These are phyloP conservation scores for Lacanobia oleracea DNA, from an alignment of 2,888 invertebrate species.

Conservation along the genomic window DNA sequence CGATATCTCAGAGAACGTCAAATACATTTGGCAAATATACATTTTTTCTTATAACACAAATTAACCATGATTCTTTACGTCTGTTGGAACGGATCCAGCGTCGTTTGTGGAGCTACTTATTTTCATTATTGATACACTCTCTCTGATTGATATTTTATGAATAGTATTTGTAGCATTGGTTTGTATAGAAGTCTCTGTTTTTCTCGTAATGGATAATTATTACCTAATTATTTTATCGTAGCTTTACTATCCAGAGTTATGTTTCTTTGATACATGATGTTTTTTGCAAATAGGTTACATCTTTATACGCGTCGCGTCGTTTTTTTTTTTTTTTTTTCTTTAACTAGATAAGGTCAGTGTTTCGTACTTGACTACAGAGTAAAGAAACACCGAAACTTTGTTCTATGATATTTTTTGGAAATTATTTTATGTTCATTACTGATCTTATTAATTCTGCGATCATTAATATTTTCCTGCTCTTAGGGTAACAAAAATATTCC, in stretches of 20 bases:
- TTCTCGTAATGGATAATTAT: neutral
- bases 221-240: neutral
- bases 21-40: conserved; percentile 73
- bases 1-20: conserved; percentile 34
- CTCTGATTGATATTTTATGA: conserved; percentile 74
- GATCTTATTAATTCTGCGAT: neutral
- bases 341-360: too few relatives aligned
- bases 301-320: too few relatives aligned
- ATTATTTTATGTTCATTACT: too few relatives aligned
- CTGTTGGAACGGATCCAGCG: conserved; percentile 79
- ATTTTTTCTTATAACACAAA: conserved; percentile 73
- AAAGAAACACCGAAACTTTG: too few relatives aligned
- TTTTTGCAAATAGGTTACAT: too few relatives aligned
- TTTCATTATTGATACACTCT: conserved; percentile 73
- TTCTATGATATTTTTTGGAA: too few relatives aligned
- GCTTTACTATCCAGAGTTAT: neutral
- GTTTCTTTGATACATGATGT: too few relatives aligned
- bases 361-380: too few relatives aligned
- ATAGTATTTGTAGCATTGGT: conserved; percentile 20
- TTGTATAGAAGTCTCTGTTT: neutral
- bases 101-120: conserved; percentile 68
- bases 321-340: too few relatives aligned
- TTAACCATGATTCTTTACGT: conserved; percentile 71
- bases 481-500: too few relatives aligned
- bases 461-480: too few relatives aligned